Evolutionary conservation across 2,113 vertebrate genomes (phyloP).

Genomic region (Peucedramus taeniatus): DNA sequence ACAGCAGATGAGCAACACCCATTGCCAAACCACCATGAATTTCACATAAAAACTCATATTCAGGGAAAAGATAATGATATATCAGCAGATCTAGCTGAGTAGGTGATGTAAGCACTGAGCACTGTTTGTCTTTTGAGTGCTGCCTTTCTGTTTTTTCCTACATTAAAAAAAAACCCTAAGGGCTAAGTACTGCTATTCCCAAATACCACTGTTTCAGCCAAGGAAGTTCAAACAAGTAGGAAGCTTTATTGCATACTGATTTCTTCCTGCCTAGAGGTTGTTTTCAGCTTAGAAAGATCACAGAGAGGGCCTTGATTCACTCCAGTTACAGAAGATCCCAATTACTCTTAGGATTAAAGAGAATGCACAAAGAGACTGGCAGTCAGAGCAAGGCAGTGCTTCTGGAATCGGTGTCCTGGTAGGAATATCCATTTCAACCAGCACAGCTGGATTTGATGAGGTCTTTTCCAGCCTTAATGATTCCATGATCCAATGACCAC

Average conservation of each 20-base stretch:
- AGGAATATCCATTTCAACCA: neutral
- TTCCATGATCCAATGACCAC: neutral
- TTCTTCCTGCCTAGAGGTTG: neutral
- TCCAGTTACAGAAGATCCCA: neutral
- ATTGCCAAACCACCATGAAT: neutral
- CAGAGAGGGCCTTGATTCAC: neutral
- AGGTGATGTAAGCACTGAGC: neutral
- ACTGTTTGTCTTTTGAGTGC: neutral
- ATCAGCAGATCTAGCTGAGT: neutral
- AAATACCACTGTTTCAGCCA: neutral
- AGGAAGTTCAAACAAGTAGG: conserved; percentile 12
- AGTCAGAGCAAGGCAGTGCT: neutral
- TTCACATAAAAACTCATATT: neutral
- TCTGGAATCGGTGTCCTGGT: neutral
- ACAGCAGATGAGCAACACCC: neutral
- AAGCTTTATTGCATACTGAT: conserved; percentile 59
- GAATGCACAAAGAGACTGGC: neutral
- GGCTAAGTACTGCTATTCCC: neutral
- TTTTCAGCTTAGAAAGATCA: neutral
- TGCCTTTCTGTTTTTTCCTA: neutral
- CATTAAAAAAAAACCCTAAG: neutral
- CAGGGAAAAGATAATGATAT: neutral
- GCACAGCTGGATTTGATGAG: neutral
- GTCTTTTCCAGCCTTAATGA: neutral
- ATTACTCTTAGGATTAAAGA: neutral